Conservation (phyloP, 2,888 invertebrate species). For the Parnassius glacialis region DNA sequence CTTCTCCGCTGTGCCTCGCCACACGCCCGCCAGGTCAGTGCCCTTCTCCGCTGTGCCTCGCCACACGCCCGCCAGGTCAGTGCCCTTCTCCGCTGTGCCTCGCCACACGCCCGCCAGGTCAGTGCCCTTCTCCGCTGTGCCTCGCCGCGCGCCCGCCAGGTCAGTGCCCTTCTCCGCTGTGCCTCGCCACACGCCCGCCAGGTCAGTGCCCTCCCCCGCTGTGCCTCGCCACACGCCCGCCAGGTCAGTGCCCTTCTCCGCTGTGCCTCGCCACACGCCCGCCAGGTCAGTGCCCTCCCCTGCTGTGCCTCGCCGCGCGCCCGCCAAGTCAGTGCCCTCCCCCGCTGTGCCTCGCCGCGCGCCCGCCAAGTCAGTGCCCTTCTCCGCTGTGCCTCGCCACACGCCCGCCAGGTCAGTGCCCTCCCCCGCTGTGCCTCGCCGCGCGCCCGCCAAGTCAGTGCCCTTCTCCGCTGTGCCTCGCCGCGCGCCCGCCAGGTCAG, state of each 20-base stretch:
- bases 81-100: not conserved
- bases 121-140: too few species aligned
- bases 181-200: slow-evolving; percentile 87
- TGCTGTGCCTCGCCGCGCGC: slow-evolving; percentile 26
- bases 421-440: slow-evolving; percentile 65
- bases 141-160: too few species aligned
- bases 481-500: slow-evolving; percentile 9
- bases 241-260: not conserved
- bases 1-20: too few species aligned
- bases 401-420: slow-evolving; percentile 89
- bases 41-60: too few species aligned
- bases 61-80: too few species aligned
- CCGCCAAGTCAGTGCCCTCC: slow-evolving; percentile 13
- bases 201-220: slow-evolving; percentile 58
- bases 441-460: slow-evolving; percentile 6
- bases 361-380: slow-evolving; percentile 84
- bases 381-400: slow-evolving; percentile 85
- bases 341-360: slow-evolving; percentile 82
- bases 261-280: too few species aligned
- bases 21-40: too few species aligned
- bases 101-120: slow-evolving; percentile 23
- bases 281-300: not conserved
- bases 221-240: slow-evolving; percentile 24
- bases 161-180: slow-evolving; percentile 30
- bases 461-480: too few species aligned